Percentiles rank a stretch among this genome's conserved stretches.
Conservation (phyloP, 2,888 invertebrate genomes). For the Mactromeris polynyma region DNA sequence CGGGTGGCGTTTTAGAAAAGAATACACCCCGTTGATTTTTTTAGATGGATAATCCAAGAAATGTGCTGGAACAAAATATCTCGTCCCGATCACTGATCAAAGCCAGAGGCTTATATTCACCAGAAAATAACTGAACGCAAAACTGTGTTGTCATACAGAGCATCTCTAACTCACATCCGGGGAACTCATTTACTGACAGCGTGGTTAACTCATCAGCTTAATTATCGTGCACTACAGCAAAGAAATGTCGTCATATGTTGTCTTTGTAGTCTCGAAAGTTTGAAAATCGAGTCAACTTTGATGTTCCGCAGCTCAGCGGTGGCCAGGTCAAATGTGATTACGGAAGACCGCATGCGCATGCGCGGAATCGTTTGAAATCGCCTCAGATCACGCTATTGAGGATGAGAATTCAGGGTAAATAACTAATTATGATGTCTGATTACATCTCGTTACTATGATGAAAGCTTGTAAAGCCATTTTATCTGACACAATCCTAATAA, state of each 20-base stretch:
- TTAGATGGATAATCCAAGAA: neutral
- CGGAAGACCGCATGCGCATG: conserved; percentile 12
- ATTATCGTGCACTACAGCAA: conserved; percentile 25
- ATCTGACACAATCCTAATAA: neutral
- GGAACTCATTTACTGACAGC: conserved; percentile 8
- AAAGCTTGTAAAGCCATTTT: neutral
- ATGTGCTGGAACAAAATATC: conserved; percentile 1
- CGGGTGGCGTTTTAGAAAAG: conserved; percentile 1
- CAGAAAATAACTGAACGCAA: conserved; percentile 25
- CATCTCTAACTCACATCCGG: conserved; percentile 19
- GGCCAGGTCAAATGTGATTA: conserved; percentile 7
- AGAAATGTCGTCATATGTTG: conserved; percentile 16
- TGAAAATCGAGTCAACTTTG: conserved; percentile 24
- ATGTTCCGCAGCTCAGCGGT: conserved; percentile 12
- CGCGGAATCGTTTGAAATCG: conserved; percentile 9
- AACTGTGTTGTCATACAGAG: neutral
- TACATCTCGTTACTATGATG: neutral
- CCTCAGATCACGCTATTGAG: neutral
- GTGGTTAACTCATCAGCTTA: conserved; percentile 18
- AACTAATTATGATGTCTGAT: neutral
- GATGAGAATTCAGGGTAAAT: neutral
- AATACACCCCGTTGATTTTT: neutral
- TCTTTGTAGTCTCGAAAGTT: conserved; percentile 6
- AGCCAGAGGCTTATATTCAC: neutral
- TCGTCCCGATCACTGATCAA: conserved; percentile 21